phyloP scores from a whole-genome alignment of 2,888 invertebrate genomes.

The Phortica magna region DNA sequence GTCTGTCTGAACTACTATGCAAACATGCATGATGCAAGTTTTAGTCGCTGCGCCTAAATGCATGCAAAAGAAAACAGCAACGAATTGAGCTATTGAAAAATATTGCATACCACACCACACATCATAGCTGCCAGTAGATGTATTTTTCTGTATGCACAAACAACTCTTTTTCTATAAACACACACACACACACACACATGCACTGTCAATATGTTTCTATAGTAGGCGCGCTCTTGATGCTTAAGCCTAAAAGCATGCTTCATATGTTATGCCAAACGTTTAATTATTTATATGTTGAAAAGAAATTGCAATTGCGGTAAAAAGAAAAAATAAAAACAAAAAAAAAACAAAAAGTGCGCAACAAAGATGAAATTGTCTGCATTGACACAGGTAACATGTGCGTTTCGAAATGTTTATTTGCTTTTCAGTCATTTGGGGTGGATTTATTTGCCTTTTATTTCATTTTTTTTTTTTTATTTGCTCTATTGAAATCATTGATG shows the following conservation, averaged over 20 bases:
- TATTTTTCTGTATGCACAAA: background rate
- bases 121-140: background rate
- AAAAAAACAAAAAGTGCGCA: constrained; percentile 27
- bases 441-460: background rate
- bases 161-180: background rate
- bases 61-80: constrained; percentile 50
- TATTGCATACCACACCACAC: constrained; percentile 6
- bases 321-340: constrained; percentile 21
- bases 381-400: background rate
- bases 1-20: background rate
- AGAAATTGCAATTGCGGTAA: constrained; percentile 49
- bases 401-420: too few species aligned
- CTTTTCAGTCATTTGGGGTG: background rate
- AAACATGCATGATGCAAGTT: constrained; percentile 36
- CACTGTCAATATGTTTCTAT: constrained; percentile 39
- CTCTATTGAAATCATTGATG: constrained; percentile 36
- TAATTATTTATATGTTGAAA: constrained; percentile 73
- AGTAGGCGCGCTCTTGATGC: constrained; percentile 38
- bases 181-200: background rate
- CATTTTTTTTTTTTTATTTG: constrained; percentile 41
- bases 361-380: constrained; percentile 43
- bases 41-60: constrained; percentile 58
- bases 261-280: constrained; percentile 74
- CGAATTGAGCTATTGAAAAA: constrained; percentile 61
- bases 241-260: constrained; percentile 70